Percentiles rank a stretch among this genome's conserved stretches.
Evolutionary conservation across 2,113 vertebrate species (phyloP).

Genomic region (Eptesicus fuscus): DNA sequence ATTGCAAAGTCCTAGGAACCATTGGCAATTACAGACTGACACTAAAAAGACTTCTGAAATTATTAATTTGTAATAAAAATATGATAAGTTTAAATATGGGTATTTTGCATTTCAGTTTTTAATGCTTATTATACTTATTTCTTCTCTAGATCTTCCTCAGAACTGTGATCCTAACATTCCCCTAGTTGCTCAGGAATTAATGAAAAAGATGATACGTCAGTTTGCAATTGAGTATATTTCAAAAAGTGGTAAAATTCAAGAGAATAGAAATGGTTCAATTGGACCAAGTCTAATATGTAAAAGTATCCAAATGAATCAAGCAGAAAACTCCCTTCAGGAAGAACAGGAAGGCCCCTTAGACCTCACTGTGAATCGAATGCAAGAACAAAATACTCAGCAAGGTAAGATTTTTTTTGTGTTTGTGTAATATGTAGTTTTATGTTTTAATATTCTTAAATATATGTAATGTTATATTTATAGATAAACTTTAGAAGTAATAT

Average conservation of each 20-base stretch:
- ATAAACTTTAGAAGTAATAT: not conserved
- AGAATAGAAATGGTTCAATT: constrained; percentile 88
- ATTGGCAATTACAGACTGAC: not conserved
- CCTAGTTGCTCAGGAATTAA: constrained; percentile 97
- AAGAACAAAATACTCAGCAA: constrained; percentile 88
- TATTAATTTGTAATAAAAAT: constrained; percentile 44
- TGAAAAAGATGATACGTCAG: constrained; percentile 99
- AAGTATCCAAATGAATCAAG: constrained; percentile 86
- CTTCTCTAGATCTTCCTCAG: constrained; percentile 90
- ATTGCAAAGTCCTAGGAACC: not conserved
- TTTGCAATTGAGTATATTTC: constrained; percentile 98
- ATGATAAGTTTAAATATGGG: not conserved
- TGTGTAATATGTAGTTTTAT: not conserved
- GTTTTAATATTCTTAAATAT: not conserved
- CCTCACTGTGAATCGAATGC: constrained; percentile 94
- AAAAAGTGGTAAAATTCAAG: constrained; percentile 94
- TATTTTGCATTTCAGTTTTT: constrained; percentile 49
- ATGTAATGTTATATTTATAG: not conserved
- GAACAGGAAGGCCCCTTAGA: constrained; percentile 95
- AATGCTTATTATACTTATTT: constrained; percentile 70
- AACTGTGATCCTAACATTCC: constrained; percentile 98
- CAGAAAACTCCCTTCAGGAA: constrained; percentile 85
- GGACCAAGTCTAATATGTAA: constrained; percentile 86
- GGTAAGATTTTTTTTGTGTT: constrained; percentile 80
- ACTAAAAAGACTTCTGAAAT: constrained; percentile 19